Percentiles rank a stretch among this genome's conserved stretches.
phyloP scores from a whole-genome alignment of 2,888 invertebrate species.

The Macaria liturata region DNA sequence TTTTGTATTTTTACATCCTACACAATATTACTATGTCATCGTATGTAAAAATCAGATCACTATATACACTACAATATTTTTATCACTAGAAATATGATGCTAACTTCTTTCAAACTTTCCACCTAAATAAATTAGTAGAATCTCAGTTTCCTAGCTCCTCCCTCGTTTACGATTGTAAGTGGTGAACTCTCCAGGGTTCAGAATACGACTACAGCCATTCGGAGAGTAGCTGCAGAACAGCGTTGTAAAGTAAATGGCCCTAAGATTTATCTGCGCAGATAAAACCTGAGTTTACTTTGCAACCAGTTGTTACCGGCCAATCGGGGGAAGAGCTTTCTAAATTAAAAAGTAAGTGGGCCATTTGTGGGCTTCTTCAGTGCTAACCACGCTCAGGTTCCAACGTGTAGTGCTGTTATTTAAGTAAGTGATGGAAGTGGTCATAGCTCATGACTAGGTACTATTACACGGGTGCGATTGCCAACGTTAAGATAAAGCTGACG shows the following conservation, averaged over 20 bases:
- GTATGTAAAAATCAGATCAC: no score
- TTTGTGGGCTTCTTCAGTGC: conserved; percentile 48
- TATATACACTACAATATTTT: no score
- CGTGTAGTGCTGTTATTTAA: conserved; percentile 58
- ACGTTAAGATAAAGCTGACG: no score
- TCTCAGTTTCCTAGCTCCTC: not conserved
- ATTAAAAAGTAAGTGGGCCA: conserved; percentile 62
- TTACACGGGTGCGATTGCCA: no score
- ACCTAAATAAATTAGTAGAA: no score
- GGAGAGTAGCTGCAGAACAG: conserved; percentile 29
- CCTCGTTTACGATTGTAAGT: conserved; percentile 15
- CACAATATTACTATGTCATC: no score
- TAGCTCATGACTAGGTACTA: no score
- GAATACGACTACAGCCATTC: conserved; percentile 33
- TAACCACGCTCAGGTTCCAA: no score
- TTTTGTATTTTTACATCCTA: no score
- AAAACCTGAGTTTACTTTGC: conserved; percentile 49
- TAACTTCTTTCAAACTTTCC: no score
- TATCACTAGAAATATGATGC: no score
- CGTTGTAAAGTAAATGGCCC: conserved; percentile 43
- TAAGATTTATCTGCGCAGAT: conserved; percentile 47
- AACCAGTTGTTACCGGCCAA: conserved; percentile 49
- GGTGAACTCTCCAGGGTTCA: conserved; percentile 26
- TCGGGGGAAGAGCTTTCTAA: conserved; percentile 65
- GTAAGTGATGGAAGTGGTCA: conserved; percentile 35